These are phyloP conservation scores for Hypena proboscidalis DNA, from an alignment of 2,888 invertebrate genomes.

Conservation along the genomic window DNA sequence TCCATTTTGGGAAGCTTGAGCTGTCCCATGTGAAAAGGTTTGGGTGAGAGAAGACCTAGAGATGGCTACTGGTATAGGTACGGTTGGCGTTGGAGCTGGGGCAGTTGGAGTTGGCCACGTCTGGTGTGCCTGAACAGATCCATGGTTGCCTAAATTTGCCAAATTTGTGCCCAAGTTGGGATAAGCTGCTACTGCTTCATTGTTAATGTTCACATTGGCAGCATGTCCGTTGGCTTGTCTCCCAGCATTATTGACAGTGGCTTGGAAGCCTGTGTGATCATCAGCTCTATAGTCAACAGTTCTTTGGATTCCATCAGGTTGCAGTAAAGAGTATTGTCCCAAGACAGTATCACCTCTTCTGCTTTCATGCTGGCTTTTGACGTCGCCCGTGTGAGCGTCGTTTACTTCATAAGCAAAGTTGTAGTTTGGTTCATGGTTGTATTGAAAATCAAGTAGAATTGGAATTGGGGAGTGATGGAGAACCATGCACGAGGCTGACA, in stretches of 20 bases:
- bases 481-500: slow-evolving; percentile 67
- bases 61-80: slow-evolving; percentile 55
- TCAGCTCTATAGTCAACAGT: slow-evolving; percentile 85
- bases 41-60: slow-evolving; percentile 67
- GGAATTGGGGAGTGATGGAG: slow-evolving; percentile 60
- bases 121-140: slow-evolving; percentile 20
- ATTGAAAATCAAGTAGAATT: slow-evolving; percentile 43
- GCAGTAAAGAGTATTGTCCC: slow-evolving; percentile 82
- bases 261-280: slow-evolving; percentile 81
- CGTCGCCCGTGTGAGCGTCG: slow-evolving; percentile 81
- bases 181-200: slow-evolving; percentile 16
- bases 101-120: slow-evolving; percentile 29
- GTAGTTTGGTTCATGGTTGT: slow-evolving; percentile 70
- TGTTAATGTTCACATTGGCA: slow-evolving; percentile 9
- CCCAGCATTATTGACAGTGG: slow-evolving; percentile 77
- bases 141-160: neutral
- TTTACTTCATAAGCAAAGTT: slow-evolving; percentile 84
- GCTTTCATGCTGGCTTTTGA: slow-evolving; percentile 82
- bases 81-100: slow-evolving; percentile 45
- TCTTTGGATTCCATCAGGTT: slow-evolving; percentile 83
- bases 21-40: slow-evolving; percentile 53
- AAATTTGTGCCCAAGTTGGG: slow-evolving; percentile 6
- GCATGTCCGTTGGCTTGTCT: slow-evolving; percentile 20
- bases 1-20: slow-evolving; percentile 11
- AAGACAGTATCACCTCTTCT: slow-evolving; percentile 79